phyloP scores from a whole-genome alignment of 1,140 invertebrate genomes.

The Drosophila nannoptera region DNA sequence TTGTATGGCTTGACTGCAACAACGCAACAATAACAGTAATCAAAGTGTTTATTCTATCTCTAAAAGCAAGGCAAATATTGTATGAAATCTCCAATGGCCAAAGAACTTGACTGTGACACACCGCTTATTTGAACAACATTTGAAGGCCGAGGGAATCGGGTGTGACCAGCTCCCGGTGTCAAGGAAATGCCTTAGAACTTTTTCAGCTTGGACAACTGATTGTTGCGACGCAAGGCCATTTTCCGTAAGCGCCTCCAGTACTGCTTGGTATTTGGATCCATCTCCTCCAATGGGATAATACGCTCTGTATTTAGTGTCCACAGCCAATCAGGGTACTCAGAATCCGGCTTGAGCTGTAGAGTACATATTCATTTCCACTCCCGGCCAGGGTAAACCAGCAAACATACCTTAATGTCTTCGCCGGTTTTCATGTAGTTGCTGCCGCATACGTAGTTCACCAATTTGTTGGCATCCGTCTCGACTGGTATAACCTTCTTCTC shows the following conservation, averaged over 20 bases:
- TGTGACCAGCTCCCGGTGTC: slow-evolving; percentile 8
- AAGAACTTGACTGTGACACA: slow-evolving; percentile 8
- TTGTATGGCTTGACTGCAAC: slow-evolving; percentile 19
- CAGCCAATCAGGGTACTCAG: slow-evolving; percentile 96
- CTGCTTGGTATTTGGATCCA: slow-evolving; percentile 88
- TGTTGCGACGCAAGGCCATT: slow-evolving; percentile 82
- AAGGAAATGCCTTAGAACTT: slow-evolving; percentile 78
- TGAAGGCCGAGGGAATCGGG: slow-evolving; percentile 39
- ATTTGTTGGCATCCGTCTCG: slow-evolving; percentile 90
- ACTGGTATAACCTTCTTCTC: slow-evolving; percentile 89
- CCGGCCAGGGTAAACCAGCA: background rate
- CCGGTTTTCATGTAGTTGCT: slow-evolving; percentile 89
- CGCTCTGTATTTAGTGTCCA: slow-evolving; percentile 86
- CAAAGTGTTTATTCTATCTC: slow-evolving; percentile 55
- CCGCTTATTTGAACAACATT: slow-evolving; percentile 30
- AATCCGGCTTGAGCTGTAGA: slow-evolving; percentile 86
- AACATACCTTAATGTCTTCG: slow-evolving; percentile 86
- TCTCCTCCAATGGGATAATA: slow-evolving; percentile 83
- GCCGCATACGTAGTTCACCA: slow-evolving; percentile 91
- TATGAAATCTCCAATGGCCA: slow-evolving; percentile 18
- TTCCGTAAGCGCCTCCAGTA: slow-evolving; percentile 89
- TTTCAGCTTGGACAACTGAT: slow-evolving; percentile 81
- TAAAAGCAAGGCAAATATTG: slow-evolving; percentile 58
- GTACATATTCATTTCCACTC: background rate
- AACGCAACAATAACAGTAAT: slow-evolving; percentile 46